Percentiles rank a stretch among this genome's conserved stretches.
Conservation (phyloP, 2,113 vertebrate species). For the Gambusia affinis region DNA sequence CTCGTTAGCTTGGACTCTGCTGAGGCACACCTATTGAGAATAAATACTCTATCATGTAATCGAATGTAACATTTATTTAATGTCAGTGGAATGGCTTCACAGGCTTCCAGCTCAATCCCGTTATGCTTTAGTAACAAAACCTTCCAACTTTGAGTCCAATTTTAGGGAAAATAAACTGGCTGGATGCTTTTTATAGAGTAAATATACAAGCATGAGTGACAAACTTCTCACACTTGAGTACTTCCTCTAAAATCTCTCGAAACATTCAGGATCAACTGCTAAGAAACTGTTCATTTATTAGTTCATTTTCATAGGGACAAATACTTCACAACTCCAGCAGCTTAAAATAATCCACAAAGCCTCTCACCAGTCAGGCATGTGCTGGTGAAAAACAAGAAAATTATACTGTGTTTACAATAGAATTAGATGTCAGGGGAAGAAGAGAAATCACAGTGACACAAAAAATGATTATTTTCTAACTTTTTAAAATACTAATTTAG, state of each 20-base stretch:
- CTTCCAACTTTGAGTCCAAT: too few relatives aligned
- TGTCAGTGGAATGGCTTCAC: background rate
- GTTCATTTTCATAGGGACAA: background rate
- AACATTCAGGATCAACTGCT: background rate
- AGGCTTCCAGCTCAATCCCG: background rate
- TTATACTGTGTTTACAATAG: background rate
- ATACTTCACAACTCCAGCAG: background rate
- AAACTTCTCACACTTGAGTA: background rate
- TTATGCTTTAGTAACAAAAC: background rate
- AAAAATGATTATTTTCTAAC: constrained; percentile 7
- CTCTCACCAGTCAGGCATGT: background rate
- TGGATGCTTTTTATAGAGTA: background rate
- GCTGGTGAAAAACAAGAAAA: background rate
- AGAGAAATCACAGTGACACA: constrained; percentile 31
- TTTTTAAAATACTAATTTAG: constrained; percentile 16
- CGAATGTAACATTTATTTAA: background rate
- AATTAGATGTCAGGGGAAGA: constrained; percentile 36
- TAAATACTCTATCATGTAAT: constrained; percentile 10
- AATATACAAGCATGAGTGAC: background rate
- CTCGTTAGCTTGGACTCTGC: constrained; percentile 18
- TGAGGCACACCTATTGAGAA: background rate
- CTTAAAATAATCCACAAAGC: background rate
- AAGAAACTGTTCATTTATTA: background rate
- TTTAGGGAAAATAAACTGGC: background rate
- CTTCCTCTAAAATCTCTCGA: background rate